Base-by-base conservation (phyloP, 1,140 invertebrate genomes). In the Sweltsa coloradensis region DNA sequence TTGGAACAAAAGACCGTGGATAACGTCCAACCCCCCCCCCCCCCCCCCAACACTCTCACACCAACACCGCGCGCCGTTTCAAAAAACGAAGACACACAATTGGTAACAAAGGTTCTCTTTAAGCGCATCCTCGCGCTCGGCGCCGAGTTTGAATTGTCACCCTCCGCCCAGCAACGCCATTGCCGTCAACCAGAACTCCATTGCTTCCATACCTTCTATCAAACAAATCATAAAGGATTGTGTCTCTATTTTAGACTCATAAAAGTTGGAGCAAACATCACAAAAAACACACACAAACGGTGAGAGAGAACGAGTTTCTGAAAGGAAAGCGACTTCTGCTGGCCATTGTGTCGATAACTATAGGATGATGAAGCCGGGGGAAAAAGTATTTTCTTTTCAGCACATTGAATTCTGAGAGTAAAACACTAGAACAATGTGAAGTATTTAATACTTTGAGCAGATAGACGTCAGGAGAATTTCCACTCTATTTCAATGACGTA, bases 151-250 rank as follows among this genome's bases (percentile, higher is more conserved):
- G 49, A 51, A 51, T 51, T 47, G 49, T 51, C 49, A 41, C 49
- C 44, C 37, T 21, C 36, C 16, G 22, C 37, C 23, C 22, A 23
- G 14, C 42, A 46, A 23, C 26, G 41, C 40, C n/a, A 18, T 39
- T 13, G 3, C 46, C 39, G 25, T 21, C 40, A 18, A 11, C 27
- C 9, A 3, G 37, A 22, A 22, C 16, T 13, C 45, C 34, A 13
- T 26, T n/a, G 19, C 45, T 24, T 21, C 50, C 34, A 23, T 49
- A 34, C 40, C 50, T 51, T 53, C 51, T 51, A 40, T 51, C 42
- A 51, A 49, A 51, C n/a, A 51, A 51, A 51, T 50, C 46, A 51
- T 51, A 49, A 51, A 51, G 41, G 47, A 51, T 51, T 51, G 42
- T 51, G 44, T 53, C 51, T 53, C 51, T 44, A 51, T 47, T 51